Evolutionary conservation across 2,113 vertebrate species (phyloP), one percentile per base, ranked within the genome.

Genomic region (Probosciger aterrimus): DNA sequence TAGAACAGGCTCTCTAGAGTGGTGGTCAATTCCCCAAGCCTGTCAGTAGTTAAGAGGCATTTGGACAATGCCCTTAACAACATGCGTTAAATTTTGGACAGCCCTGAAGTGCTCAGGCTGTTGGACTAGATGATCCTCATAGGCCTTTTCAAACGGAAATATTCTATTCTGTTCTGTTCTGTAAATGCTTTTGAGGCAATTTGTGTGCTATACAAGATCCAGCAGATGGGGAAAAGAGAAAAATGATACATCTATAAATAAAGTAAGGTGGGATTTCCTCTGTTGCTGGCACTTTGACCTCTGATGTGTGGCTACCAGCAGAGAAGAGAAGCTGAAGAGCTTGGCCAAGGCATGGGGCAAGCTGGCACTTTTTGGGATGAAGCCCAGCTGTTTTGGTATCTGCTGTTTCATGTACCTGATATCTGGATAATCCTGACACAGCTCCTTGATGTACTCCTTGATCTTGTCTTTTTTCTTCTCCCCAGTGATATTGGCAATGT

Each of bases 381-480:
- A 93, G 28, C 43, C 47, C 35, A 49, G 11, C 30, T 64, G 10
- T 24, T 94, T 57, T 75, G 70, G 62, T 9, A 49, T 33, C 62
- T 76, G 50, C 43, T 0, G 0, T 28, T 77, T 52, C 46, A 53
- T 1, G 0, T 79, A 98, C 98, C 98, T 97, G 92, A 98, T 92
- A 82, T 98, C 98, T 0, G 97, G 98, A 81, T 98, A 98, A 79
- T 91, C 86, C 50, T 31, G 18, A 46, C 96, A 95, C 57, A 98
- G 91, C 0, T 76, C 59, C 28, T 95, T 90, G 69, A 98, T 52
- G 4, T 97, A 46, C 7, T 35, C 60, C 79, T 69, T 86, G 57
- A 98, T 98, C 75, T 94, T 86, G 5, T 96, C 93, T 73, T 96
- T 97, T 39, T 93, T 74, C 17, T 92, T 97, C 93, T 98, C 97